Evolutionary conservation across 2,888 invertebrate genomes (phyloP).

Genomic region (Amphipoea lucens): DNA sequence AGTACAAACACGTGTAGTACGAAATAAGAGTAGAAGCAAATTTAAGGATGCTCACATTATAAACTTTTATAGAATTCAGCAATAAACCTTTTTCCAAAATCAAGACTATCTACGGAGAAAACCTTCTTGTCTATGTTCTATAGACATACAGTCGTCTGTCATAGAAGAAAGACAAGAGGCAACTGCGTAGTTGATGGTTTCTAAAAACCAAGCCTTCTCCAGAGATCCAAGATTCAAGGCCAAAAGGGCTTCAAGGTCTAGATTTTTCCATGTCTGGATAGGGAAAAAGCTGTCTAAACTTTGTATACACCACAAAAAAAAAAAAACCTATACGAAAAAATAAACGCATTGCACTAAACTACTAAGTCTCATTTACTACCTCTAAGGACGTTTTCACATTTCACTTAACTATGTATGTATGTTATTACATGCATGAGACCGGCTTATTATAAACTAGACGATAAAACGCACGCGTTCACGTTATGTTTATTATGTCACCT

Average conservation of each 20-base stretch:
- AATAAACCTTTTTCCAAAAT: background rate
- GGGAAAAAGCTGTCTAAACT: background rate
- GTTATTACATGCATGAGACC: slow-evolving; percentile 32
- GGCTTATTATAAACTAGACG: slow-evolving; percentile 69
- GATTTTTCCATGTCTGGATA: background rate
- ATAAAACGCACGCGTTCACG: slow-evolving; percentile 73
- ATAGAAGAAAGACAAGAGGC: background rate
- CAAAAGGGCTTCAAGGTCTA: background rate
- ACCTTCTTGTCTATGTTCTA: background rate
- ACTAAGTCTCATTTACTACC: slow-evolving; percentile 4
- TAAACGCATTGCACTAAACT: background rate
- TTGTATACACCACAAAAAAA: background rate
- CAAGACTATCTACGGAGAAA: background rate
- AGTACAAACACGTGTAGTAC: background rate
- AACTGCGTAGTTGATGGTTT: background rate
- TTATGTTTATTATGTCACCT: slow-evolving; percentile 66
- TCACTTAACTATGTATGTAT: slow-evolving; percentile 8
- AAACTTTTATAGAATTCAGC: background rate
- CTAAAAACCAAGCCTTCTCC: background rate
- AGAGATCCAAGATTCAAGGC: background rate
- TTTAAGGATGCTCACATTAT: background rate
- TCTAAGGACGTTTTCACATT: slow-evolving; percentile 17
- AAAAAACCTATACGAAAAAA: background rate
- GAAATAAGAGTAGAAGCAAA: background rate
- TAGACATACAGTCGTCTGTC: background rate